A percentile compares a stretch with the other conserved stretches of the same genome.
Conservation (phyloP, 1,140 invertebrate species). For the Mya arenaria region DNA sequence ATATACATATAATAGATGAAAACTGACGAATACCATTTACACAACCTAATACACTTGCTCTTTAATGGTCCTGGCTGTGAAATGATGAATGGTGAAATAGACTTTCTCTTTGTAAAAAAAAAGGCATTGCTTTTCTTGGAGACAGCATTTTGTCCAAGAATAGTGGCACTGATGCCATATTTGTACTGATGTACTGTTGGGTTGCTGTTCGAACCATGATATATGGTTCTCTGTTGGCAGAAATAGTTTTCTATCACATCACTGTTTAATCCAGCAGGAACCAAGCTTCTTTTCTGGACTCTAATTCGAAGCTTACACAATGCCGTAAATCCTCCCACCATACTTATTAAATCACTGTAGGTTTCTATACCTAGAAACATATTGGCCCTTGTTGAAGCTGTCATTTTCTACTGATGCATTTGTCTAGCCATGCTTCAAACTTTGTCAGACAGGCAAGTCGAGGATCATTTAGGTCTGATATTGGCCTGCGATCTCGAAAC, state of each 20-base stretch:
- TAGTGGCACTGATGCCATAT: slow-evolving; percentile 21
- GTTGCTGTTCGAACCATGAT: slow-evolving; percentile 35
- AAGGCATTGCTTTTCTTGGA: slow-evolving; percentile 23
- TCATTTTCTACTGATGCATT: not conserved
- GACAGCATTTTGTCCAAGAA: slow-evolving; percentile 16
- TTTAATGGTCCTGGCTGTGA: slow-evolving; percentile 13
- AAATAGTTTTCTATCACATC: slow-evolving; percentile 28
- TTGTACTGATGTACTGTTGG: slow-evolving; percentile 17
- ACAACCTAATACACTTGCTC: not conserved
- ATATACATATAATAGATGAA: no score
- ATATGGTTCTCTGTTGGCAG: slow-evolving; percentile 32
- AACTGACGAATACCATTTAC: no score
- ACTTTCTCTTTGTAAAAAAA: slow-evolving; percentile 31
- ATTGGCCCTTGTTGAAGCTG: slow-evolving; percentile 7
- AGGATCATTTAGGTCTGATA: slow-evolving; percentile 1
- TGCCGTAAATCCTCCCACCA: slow-evolving; percentile 1
- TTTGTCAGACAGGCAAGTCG: not conserved
- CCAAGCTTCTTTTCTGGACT: slow-evolving; percentile 1
- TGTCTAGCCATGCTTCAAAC: slow-evolving; percentile 10
- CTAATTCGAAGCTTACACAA: not conserved
- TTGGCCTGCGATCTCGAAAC: slow-evolving; percentile 11
- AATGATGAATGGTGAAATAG: slow-evolving; percentile 5
- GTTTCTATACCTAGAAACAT: slow-evolving; percentile 15
- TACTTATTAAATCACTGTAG: slow-evolving; percentile 20
- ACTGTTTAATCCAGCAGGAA: slow-evolving; percentile 17